These are phyloP conservation scores for Cottoperca gobio DNA, from an alignment of 2,797 vertebrate genomes.

Conservation along the genomic window DNA sequence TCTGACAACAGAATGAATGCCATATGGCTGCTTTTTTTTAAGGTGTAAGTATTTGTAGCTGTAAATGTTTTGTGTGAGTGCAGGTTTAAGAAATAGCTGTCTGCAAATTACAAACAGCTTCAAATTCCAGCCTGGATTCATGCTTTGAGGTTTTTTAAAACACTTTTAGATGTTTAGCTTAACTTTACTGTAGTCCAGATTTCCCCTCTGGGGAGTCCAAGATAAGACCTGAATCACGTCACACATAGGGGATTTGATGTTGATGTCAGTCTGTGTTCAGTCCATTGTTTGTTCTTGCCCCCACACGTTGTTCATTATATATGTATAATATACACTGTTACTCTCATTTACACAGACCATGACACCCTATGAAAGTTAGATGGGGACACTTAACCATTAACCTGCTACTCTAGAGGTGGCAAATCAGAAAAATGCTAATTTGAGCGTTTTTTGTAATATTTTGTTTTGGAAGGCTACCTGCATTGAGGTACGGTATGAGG, in stretches of 20 bases:
- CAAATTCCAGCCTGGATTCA: constrained; percentile 21
- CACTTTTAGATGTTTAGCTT: constrained; percentile 4
- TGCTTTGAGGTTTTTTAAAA: constrained; percentile 16
- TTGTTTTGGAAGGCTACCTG: not conserved
- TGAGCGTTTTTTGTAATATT: not conserved
- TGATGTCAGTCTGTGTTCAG: not conserved
- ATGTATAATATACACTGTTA: too few relatives aligned
- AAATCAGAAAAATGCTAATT: not conserved
- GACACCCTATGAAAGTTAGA: not conserved
- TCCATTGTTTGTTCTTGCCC: not conserved
- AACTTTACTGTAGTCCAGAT: not conserved
- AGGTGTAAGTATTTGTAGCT: constrained; percentile 15
- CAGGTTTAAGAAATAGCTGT: not conserved
- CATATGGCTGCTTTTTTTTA: constrained; percentile 12
- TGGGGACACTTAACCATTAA: not conserved
- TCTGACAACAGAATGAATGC: constrained; percentile 12
- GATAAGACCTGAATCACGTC: constrained; percentile 8
- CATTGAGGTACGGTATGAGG: not conserved
- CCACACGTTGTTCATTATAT: not conserved
- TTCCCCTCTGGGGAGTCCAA: not conserved
- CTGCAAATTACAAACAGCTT: constrained; percentile 17
- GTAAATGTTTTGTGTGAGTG: not conserved
- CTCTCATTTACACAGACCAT: not conserved
- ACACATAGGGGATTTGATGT: not conserved
- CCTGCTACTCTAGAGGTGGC: not conserved